A percentile compares a stretch with the other conserved stretches of the same genome.
Evolutionary conservation across 1,140 invertebrate genomes (phyloP).

Genomic region (Drosophila biarmipes): DNA sequence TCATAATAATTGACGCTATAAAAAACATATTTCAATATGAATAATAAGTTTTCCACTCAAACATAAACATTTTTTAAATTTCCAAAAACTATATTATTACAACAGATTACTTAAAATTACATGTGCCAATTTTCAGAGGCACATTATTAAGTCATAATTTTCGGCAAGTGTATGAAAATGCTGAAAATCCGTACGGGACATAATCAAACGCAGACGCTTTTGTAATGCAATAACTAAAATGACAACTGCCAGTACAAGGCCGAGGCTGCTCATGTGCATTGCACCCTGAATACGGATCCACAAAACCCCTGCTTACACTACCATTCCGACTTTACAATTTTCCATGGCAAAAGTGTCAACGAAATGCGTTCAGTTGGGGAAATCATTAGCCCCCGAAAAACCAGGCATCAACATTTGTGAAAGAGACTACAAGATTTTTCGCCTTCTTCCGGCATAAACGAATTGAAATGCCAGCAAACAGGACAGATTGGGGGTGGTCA

Average conservation of each 20-base stretch:
- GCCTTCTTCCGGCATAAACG: constrained; percentile 47
- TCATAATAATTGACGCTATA: too few relatives aligned
- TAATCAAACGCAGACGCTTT: constrained; percentile 75
- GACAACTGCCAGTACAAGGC: constrained; percentile 65
- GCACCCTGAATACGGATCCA: constrained; percentile 6
- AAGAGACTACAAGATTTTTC: constrained; percentile 73
- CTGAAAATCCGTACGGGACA: constrained; percentile 44
- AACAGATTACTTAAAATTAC: too few relatives aligned
- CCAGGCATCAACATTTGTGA: constrained; percentile 59
- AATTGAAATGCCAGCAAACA: constrained; percentile 38
- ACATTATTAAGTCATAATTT: background rate
- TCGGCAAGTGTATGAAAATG: constrained; percentile 15
- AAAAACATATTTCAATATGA: too few relatives aligned
- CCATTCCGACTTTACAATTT: constrained; percentile 28
- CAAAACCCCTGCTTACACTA: background rate
- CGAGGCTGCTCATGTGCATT: constrained; percentile 8
- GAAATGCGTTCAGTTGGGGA: constrained; percentile 67
- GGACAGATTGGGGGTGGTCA: constrained; percentile 1
- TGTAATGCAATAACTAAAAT: constrained; percentile 82
- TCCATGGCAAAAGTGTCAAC: constrained; percentile 61
- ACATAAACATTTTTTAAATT: too few relatives aligned
- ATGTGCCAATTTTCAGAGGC: too few relatives aligned
- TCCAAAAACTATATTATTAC: too few relatives aligned
- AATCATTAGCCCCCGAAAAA: constrained; percentile 67
- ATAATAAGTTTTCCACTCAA: too few relatives aligned